Conservation (phyloP, 2,888 invertebrate genomes). For the Euclidia mi region DNA sequence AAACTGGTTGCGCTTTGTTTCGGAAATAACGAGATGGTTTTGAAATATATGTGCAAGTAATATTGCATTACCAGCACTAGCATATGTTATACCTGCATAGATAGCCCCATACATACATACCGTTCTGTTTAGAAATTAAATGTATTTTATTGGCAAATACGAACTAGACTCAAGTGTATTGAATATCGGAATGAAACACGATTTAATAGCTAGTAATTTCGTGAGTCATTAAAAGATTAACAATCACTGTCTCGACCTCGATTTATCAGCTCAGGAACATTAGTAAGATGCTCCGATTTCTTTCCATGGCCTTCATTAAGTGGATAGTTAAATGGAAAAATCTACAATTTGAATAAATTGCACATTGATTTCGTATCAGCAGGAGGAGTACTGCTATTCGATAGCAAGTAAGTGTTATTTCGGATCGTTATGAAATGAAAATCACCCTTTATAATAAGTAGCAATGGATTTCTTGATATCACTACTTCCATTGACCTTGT, state of each 20-base stretch:
- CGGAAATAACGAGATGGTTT: conserved; percentile 13
- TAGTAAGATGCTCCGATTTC: conserved; percentile 63
- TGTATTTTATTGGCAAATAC: no score
- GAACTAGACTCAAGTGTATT: no score
- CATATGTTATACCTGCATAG: no score
- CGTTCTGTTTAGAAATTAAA: no score
- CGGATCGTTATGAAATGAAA: conserved; percentile 14
- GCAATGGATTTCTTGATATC: no score
- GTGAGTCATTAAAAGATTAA: conserved; percentile 75
- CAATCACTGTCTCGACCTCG: conserved; percentile 65
- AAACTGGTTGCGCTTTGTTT: conserved; percentile 38
- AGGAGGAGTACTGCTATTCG: conserved; percentile 24
- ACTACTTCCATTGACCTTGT: no score
- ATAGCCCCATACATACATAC: no score
- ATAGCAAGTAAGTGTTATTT: conserved; percentile 20
- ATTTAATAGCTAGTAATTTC: conserved; percentile 70
- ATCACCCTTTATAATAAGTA: not conserved
- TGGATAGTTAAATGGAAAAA: conserved; percentile 44
- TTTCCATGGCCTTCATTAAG: conserved; percentile 2
- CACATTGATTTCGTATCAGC: conserved; percentile 41
- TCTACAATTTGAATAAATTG: conserved; percentile 51
- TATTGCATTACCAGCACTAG: no score
- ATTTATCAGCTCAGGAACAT: conserved; percentile 71
- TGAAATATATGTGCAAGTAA: conserved; percentile 12
- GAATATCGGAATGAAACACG: conserved; percentile 19